Base-by-base conservation (phyloP, 2,888 invertebrate species). In the Sesia bembeciformis region DNA sequence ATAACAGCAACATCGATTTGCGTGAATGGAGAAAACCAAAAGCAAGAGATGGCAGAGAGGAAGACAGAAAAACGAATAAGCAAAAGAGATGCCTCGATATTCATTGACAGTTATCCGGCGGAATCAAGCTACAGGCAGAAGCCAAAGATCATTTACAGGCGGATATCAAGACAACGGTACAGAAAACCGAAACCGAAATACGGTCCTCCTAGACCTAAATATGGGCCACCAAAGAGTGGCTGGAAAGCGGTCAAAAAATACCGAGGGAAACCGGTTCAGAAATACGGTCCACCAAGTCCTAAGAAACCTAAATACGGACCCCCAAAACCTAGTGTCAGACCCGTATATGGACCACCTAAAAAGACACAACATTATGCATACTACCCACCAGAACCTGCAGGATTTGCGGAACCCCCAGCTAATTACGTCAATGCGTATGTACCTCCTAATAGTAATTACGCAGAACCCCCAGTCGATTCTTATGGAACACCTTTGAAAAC, bases 391-490 rank as follows among this genome's bases (percentile, higher is more conserved):
- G 74, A 74, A 54, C 72, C 76, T 3, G 57, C 62, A 5, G 72
- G 79, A 5, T 87, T 86, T 57, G 87, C 73, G 1, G 87, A 88
- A 58, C 86, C 87, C 4, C 85, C 85, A 3, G 53, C 54, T n/a
- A 67, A 69, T 3, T 65, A 62, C 3, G 51, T 62, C 0, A 53
- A 57, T 39, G 67, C 72, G 5, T 68, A 56, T 39, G 63, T 64
- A 46, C 56, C 62, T 4, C 56, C 62, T 38, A 38, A 70, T 70
- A 52, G 60, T 63, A 7, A 63, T 59, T 73, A 77, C 40, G 76
- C 64, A 1, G 81, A 84, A 53, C 78, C 79, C 3, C 78, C 80
- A 1, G 66, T 74, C 0, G 79, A 85, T 55, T 81, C 81, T 1
- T 84, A 84, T 23, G 80, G 81, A 5, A 67, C 68, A 7, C 78